Conservation (phyloP, 1,140 invertebrate genomes). For the Diachasma alloeum region DNA sequence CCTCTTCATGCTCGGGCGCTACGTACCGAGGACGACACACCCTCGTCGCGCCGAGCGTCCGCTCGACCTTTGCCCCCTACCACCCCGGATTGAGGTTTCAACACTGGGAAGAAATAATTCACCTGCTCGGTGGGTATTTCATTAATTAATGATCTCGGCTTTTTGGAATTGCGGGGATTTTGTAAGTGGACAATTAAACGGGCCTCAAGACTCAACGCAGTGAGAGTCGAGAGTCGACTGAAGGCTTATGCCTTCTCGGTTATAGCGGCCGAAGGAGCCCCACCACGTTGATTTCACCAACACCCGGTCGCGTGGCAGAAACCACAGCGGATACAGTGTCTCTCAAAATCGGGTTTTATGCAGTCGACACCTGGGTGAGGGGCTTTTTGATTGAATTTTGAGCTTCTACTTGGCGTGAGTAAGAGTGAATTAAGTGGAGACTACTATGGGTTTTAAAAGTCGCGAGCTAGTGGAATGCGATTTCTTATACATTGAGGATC, state of each 20-base stretch:
- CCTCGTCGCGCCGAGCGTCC: constrained; percentile 17
- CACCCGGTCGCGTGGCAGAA: constrained; percentile 56
- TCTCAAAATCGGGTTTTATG: constrained; percentile 47
- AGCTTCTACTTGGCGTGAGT: no score
- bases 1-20: constrained; percentile 8
- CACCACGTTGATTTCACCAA: constrained; percentile 59
- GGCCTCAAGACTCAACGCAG: constrained; percentile 43
- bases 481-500: no score
- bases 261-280: constrained; percentile 55
- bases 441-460: no score
- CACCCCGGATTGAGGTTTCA: background rate
- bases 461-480: no score
- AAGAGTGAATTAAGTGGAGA: no score
- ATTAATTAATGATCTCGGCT: no score
- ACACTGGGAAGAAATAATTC: background rate
- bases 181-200: constrained; percentile 6
- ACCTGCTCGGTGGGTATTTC: background rate
- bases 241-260: constrained; percentile 47
- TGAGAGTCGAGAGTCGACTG: constrained; percentile 61
- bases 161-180: no score
- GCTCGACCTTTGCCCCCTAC: background rate
- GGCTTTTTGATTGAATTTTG: no score
- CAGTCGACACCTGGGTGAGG: background rate
- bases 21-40: constrained; percentile 15
- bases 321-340: constrained; percentile 56